phyloP scores from a whole-genome alignment of 2,797 vertebrate species.

The Coluber constrictor region DNA sequence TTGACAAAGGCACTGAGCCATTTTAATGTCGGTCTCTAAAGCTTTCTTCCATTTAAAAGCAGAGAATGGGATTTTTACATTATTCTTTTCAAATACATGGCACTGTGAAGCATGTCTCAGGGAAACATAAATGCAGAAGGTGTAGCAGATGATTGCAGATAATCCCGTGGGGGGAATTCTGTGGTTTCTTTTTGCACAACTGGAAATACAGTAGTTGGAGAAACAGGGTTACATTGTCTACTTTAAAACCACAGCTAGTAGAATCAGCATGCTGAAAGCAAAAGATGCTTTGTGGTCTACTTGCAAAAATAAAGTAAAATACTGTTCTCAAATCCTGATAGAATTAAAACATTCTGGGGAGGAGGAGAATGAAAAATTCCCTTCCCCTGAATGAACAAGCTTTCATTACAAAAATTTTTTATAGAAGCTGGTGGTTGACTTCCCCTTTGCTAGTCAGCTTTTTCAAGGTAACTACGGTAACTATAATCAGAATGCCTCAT shows the following conservation, averaged over 20 bases:
- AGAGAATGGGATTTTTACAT: not conserved
- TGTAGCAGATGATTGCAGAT: not conserved
- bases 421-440: not conserved
- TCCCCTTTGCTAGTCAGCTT: not conserved
- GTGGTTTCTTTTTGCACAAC: not conserved
- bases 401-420: not conserved
- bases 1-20: not conserved
- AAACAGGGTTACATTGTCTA: not conserved
- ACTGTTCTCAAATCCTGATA: not conserved
- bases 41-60: rapidly evolving
- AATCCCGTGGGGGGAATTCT: not conserved
- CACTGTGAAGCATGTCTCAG: not conserved
- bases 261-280: not conserved
- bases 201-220: slow-evolving; percentile 1
- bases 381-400: not conserved
- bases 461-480: not conserved
- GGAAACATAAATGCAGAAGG: not conserved
- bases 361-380: not conserved
- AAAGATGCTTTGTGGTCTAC: not conserved
- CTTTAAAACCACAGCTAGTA: not conserved
- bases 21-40: not conserved
- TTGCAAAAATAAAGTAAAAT: not conserved
- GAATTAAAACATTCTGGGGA: not conserved
- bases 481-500: not conserved
- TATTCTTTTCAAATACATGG: not conserved